Conservation (phyloP, 2,797 vertebrate genomes). For the Picus viridis region DNA sequence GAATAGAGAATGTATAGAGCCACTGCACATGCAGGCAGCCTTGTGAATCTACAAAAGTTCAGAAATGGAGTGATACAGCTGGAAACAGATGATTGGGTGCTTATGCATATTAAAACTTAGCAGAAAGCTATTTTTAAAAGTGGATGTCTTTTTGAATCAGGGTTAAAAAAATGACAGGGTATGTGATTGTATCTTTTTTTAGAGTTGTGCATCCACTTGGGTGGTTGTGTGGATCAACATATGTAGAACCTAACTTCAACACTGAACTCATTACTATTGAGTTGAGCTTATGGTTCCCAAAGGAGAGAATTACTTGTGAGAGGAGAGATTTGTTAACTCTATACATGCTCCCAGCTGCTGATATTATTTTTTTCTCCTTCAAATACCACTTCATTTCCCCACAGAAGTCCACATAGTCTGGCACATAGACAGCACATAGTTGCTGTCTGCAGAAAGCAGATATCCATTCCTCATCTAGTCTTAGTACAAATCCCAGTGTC, state of each 20-base stretch:
- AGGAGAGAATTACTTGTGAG: background rate
- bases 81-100: constrained; percentile 13
- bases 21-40: background rate
- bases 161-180: background rate
- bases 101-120: background rate
- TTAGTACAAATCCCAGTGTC: background rate
- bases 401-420: background rate
- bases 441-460: background rate
- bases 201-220: background rate
- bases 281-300: background rate
- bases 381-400: background rate
- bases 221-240: background rate
- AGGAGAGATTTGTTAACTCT: background rate
- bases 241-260: background rate
- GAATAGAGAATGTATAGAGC: constrained; percentile 25
- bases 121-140: background rate
- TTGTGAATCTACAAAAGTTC: constrained; percentile 10
- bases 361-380: background rate
- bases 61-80: constrained; percentile 13
- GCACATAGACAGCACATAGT: background rate
- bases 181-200: background rate
- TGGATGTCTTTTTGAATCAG: background rate
- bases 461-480: background rate
- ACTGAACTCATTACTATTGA: background rate
- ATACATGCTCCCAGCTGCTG: background rate